A percentile compares a stretch with the other conserved stretches of the same genome.
phyloP scores from a whole-genome alignment of 1,140 invertebrate genomes.

The Cotesia vestalis region DNA sequence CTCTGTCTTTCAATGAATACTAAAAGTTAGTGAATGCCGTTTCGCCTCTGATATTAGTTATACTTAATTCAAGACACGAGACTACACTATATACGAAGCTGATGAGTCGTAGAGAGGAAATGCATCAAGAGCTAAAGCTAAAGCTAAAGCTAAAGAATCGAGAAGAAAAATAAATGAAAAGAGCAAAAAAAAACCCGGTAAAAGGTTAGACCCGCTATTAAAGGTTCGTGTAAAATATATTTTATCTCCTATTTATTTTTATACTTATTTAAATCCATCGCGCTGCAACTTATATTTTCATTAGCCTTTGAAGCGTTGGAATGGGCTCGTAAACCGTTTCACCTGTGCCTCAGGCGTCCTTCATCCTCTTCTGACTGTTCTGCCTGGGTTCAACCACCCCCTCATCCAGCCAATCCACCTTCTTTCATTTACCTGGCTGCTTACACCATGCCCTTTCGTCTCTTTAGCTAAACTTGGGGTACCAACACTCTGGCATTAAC shows the following conservation, averaged over 20 bases:
- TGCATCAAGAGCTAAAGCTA: constrained; percentile 1
- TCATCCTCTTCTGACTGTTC: constrained; percentile 39
- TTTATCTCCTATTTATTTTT: constrained; percentile 43
- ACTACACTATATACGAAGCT: constrained; percentile 36
- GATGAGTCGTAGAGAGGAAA: constrained; percentile 45
- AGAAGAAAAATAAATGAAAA: constrained; percentile 27
- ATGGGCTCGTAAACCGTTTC: constrained; percentile 56
- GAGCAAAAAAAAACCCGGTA: constrained; percentile 41
- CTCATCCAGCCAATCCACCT: constrained; percentile 12
- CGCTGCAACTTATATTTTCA: constrained; percentile 63
- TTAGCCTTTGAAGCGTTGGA: constrained; percentile 52
- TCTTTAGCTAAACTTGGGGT: background rate
- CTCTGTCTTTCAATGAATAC: constrained; percentile 61
- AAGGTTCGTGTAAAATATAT: constrained; percentile 33
- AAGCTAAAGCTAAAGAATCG: background rate
- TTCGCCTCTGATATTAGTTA: constrained; percentile 61
- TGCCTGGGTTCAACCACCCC: background rate
- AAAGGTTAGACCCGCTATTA: constrained; percentile 52
- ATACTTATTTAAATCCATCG: constrained; percentile 61
- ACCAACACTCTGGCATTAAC: background rate
- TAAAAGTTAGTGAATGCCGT: constrained; percentile 60
- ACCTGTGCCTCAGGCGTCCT: constrained; percentile 53
- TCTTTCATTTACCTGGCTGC: constrained; percentile 32
- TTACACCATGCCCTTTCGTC: background rate
- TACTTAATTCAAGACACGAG: constrained; percentile 63